Evolutionary conservation across 1,140 invertebrate species (phyloP), one percentile per base, ranked within the genome.

Genomic region (Drosophila dunni): DNA sequence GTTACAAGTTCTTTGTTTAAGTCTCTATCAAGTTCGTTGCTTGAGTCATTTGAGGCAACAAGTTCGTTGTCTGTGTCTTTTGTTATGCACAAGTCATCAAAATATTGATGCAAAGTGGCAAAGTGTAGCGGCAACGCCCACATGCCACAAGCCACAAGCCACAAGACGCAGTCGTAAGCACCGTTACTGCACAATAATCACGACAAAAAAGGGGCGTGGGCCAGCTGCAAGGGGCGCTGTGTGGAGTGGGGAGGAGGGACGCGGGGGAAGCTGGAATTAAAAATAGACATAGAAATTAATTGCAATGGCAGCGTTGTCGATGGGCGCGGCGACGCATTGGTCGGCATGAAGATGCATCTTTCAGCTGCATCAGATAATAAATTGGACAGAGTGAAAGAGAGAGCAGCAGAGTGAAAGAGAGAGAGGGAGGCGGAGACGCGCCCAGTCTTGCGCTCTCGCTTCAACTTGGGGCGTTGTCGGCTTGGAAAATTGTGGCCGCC

Each of bases 281-380:
- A 71, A 81, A 86, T 75, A 86, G 78, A 79, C 71, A 85, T 78
- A 81, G 75, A 85, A 78, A 85, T 85, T 86, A 81, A 85, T 81
- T 86, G 82, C 82, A 51, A 58, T 69, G 71, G 77, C 82, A 78
- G 75, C 63, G 34, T 29, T 34, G 62, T 9, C 50, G 51, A 66
- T 64, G 70, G 70, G 69, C 46, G 69, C 69, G 69, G 69, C 69
- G 13, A 45, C 74, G 64, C 56, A 54, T 70, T 69, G 77, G 63
- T 63, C 72, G 53, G 56, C 73, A 81, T 63, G 62, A 70, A 73
- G 69, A 73, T 67, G 63, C 66, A 72, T 71, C 77, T 63, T 63
- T 45, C 72, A 72, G 62, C 78, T 77, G 70, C 78, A 78, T 74
- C 77, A 70, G 81, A 85, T 85, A 81, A 84, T 84, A 74, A 84